A percentile compares a stretch with the other conserved stretches of the same genome.
These are phyloP conservation scores for Nerophis ophidion DNA, from an alignment of 2,113 vertebrate genomes.

Conservation along the genomic window DNA sequence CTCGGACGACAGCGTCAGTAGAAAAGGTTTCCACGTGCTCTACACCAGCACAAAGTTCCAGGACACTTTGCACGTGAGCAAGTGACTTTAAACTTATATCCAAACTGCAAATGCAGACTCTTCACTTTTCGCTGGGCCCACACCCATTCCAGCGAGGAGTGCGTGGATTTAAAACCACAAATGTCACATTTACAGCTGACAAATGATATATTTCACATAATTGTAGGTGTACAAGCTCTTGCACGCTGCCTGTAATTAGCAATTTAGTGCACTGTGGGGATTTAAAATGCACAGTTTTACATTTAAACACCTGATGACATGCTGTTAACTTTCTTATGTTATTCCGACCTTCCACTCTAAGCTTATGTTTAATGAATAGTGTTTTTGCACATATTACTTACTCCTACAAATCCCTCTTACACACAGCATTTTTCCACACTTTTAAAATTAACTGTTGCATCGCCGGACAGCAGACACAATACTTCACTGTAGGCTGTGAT, in stretches of 20 bases:
- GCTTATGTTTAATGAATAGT: conserved; percentile 18
- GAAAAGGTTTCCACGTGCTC: conserved; percentile 87
- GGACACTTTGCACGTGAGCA: conserved; percentile 81
- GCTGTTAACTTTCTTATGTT: conserved; percentile 11
- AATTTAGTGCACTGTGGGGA: conserved; percentile 6
- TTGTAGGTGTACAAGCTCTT: not conserved
- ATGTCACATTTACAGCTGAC: conserved; percentile 40
- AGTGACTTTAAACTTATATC: conserved; percentile 48
- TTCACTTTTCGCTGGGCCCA: conserved; percentile 40
- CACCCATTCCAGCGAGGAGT: conserved; percentile 40
- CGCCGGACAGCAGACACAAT: too few relatives aligned
- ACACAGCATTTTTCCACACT: not conserved
- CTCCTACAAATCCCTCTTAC: not conserved
- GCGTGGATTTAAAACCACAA: conserved; percentile 39
- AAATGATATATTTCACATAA: conserved; percentile 20
- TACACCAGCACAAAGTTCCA: conserved; percentile 96
- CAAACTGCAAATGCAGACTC: conserved; percentile 34
- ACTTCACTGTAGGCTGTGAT: too few relatives aligned
- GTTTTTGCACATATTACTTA: conserved; percentile 3
- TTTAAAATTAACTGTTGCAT: too few relatives aligned
- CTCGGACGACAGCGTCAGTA: conserved; percentile 89
- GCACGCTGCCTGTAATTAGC: conserved; percentile 2
- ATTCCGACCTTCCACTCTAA: conserved; percentile 13
- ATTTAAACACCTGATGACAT: not conserved
- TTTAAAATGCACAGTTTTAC: conserved; percentile 37